A percentile compares a stretch with the other conserved stretches of the same genome.
These are phyloP conservation scores for Busseola fusca DNA, from an alignment of 2,888 invertebrate species.

Conservation along the genomic window DNA sequence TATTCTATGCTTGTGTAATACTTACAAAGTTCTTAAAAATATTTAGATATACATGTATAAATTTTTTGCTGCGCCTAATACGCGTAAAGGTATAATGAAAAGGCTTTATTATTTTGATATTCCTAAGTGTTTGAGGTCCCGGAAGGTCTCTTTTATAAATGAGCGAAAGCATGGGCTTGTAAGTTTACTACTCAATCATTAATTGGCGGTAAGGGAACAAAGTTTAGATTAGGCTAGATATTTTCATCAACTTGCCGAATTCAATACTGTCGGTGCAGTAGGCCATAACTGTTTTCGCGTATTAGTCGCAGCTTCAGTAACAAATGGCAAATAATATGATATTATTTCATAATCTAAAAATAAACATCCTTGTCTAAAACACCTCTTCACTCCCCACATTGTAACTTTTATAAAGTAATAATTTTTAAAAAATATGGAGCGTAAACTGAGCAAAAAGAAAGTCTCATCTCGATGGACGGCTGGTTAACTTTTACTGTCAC, in stretches of 20 bases:
- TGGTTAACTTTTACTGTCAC: slow-evolving; percentile 20
- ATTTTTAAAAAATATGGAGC: slow-evolving; percentile 22
- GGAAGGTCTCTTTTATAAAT: background rate
- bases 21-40: slow-evolving; percentile 58
- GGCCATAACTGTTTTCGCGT: slow-evolving; percentile 28
- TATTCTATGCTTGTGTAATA: slow-evolving; percentile 58
- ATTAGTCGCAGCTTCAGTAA: slow-evolving; percentile 43
- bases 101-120: slow-evolving; percentile 1
- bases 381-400: slow-evolving; percentile 3
- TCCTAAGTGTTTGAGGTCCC: background rate
- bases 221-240: background rate
- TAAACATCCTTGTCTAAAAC: slow-evolving; percentile 34
- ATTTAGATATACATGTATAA: slow-evolving; percentile 32
- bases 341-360: slow-evolving; percentile 32
- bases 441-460: slow-evolving; percentile 57
- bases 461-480: slow-evolving; percentile 36
- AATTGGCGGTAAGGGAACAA: background rate
- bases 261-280: slow-evolving; percentile 11
- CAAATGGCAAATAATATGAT: slow-evolving; percentile 53
- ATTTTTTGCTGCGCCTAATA: slow-evolving; percentile 47
- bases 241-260: background rate
- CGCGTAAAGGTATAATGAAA: slow-evolving; percentile 24
- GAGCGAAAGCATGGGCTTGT: background rate
- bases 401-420: slow-evolving; percentile 41
- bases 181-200: background rate